Evolutionary conservation across 1,140 invertebrate genomes (phyloP).

Genomic region (Lepidotrigona ventralis): DNA sequence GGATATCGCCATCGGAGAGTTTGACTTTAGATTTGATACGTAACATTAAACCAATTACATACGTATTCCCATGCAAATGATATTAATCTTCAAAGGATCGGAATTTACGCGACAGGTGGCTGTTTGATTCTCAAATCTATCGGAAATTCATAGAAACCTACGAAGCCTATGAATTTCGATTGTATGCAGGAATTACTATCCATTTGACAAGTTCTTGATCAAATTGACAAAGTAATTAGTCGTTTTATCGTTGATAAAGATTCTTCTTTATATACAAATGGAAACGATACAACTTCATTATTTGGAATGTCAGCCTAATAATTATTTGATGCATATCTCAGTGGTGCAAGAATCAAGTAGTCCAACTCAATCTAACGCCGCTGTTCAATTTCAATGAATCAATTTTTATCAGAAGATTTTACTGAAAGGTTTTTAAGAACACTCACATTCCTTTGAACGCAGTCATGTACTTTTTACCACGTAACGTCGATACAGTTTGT

Average conservation of each 20-base stretch:
- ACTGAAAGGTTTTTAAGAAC: too few relatives aligned
- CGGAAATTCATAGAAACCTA: slow-evolving; percentile 30
- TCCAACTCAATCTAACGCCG: not conserved
- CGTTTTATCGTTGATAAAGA: not conserved
- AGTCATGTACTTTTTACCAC: too few relatives aligned
- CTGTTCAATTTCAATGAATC: not conserved
- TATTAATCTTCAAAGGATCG: slow-evolving; percentile 39
- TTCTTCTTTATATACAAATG: not conserved
- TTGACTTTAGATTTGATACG: not conserved
- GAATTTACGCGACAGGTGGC: slow-evolving; percentile 58
- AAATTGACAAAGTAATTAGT: slow-evolving; percentile 7
- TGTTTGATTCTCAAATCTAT: slow-evolving; percentile 30
- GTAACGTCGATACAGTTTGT: too few relatives aligned
- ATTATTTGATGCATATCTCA: not conserved
- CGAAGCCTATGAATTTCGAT: slow-evolving; percentile 25
- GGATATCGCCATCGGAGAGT: not conserved
- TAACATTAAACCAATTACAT: not conserved
- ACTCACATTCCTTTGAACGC: too few relatives aligned
- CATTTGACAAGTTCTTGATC: slow-evolving; percentile 12
- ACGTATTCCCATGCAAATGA: not conserved
- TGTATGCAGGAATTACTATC: not conserved
- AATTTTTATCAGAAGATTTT: too few relatives aligned
- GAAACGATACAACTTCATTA: not conserved
- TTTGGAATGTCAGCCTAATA: not conserved
- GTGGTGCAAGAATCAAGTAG: not conserved